Conservation (phyloP, 2,797 vertebrate species). For the Remorina albescens region DNA sequence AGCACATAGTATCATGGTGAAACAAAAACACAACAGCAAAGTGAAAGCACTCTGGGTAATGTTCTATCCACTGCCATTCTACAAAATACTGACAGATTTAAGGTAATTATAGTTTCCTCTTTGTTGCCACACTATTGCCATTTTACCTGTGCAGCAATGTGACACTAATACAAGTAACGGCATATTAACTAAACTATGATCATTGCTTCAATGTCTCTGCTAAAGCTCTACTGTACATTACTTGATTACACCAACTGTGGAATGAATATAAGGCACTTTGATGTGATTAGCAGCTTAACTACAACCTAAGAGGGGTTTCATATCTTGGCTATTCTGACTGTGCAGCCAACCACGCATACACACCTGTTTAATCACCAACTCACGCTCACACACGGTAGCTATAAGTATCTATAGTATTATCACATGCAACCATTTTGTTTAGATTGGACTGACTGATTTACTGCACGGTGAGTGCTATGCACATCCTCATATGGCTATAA, state of each 20-base stretch:
- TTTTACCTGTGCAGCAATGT: slow-evolving; percentile 34
- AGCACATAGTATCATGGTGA: slow-evolving; percentile 42
- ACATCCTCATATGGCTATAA: slow-evolving; percentile 73
- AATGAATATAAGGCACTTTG: slow-evolving; percentile 80
- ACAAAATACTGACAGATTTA: slow-evolving; percentile 53
- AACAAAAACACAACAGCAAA: slow-evolving; percentile 54
- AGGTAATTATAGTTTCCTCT: slow-evolving; percentile 38
- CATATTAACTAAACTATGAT: slow-evolving; percentile 31
- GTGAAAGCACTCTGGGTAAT: slow-evolving; percentile 32
- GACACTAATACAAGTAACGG: slow-evolving; percentile 35
- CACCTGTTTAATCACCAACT: slow-evolving; percentile 12
- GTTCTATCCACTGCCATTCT: slow-evolving; percentile 36
- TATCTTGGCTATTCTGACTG: slow-evolving; percentile 42
- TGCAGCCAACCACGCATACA: slow-evolving; percentile 12
- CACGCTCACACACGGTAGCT: slow-evolving; percentile 36
- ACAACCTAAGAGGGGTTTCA: slow-evolving; percentile 58
- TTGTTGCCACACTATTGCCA: slow-evolving; percentile 37
- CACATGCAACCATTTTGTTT: slow-evolving; percentile 57
- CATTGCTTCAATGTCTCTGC: slow-evolving; percentile 42
- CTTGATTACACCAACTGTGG: slow-evolving; percentile 48
- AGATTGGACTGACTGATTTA: slow-evolving; percentile 37
- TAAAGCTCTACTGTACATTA: slow-evolving; percentile 60
- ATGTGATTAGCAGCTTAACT: slow-evolving; percentile 76
- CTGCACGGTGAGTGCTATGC: slow-evolving; percentile 50
- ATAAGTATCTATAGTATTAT: slow-evolving; percentile 31